These are phyloP conservation scores for Drosophila ezoana DNA, from an alignment of 2,888 invertebrate species.

Conservation along the genomic window DNA sequence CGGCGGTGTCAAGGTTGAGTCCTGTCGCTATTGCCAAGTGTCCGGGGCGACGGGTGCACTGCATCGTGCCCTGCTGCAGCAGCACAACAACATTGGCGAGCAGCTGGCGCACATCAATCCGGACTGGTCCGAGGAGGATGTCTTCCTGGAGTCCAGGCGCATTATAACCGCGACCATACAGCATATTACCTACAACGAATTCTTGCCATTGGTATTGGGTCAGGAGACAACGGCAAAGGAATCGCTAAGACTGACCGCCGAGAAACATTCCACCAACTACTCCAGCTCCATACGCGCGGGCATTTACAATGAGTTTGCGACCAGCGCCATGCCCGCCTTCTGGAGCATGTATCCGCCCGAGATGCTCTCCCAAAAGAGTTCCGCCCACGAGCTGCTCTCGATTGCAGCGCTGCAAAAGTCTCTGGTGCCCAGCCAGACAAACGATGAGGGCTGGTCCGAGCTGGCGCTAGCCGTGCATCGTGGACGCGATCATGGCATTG, in stretches of 20 bases:
- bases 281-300: constrained; percentile 93
- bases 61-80: constrained; percentile 89
- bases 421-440: constrained; percentile 81
- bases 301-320: constrained; percentile 91
- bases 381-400: constrained; percentile 88
- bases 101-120: constrained; percentile 89
- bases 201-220: constrained; percentile 91
- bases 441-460: constrained; percentile 86
- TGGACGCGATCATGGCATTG: constrained; percentile 92
- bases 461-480: constrained; percentile 87
- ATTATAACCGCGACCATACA: constrained; percentile 92
- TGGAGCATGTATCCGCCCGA: constrained; percentile 90
- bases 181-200: constrained; percentile 93
- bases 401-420: constrained; percentile 87
- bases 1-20: constrained; percentile 89
- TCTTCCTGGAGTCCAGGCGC: constrained; percentile 91
- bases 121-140: constrained; percentile 91
- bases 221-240: constrained; percentile 84
- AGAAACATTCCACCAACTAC: constrained; percentile 92
- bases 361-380: constrained; percentile 88
- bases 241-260: constrained; percentile 88
- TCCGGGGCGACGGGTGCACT: constrained; percentile 89
- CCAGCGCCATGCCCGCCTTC: constrained; percentile 90
- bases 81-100: constrained; percentile 92
- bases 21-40: constrained; percentile 89